Base-by-base conservation (phyloP, 2,113 vertebrate genomes). In the Cnemophilus loriae region DNA sequence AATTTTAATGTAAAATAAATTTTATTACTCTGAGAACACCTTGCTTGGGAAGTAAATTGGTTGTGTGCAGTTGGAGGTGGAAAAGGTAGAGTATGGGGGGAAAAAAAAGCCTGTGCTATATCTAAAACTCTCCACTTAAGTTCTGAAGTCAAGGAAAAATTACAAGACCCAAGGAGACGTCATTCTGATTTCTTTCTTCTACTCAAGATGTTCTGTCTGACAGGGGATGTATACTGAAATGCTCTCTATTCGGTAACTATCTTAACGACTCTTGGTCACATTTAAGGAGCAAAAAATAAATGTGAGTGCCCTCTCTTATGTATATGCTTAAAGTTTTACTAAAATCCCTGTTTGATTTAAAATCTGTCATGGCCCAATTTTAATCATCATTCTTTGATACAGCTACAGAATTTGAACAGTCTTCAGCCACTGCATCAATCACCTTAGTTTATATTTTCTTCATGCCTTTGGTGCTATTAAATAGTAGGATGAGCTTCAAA, bases 61-160 rank as follows among this genome's bases (percentile, higher is more conserved):
- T 52, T 74, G 4, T 53, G 7, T 63, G 9, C 1, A 1, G 6
- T n/a, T 41, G 13, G 16, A 37, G 24, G 12, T 33, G 3, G 23
- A 57, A 87, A 89, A 84, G 3, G 2, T 80, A 77, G 3, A 49
- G 4, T 4, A 56, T 7, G 35, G 21, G 10, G 3, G 2, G 1
- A 23, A 60, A 18, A 61, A 53, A n/a, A 11, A 23, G 0, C 0
- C 9, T 37, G 4, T 55, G 16, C 5, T 64, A 23, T 47, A 56
- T 3, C 2, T 69, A 42, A 87, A 78, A n/a, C 6, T 49, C 5
- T 28, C 5, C 6, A 35, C 6, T 46, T 10, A 10, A 33, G 2
- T 67, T 90, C 22, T 61, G 18, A 67, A 60, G 13, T 46, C 10
- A 77, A 80, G 13, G 4, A 41, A 80, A 70, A 84, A 57, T 28